Evolutionary conservation across 1,140 invertebrate species (phyloP).

Genomic region (Drosophila asahinai): DNA sequence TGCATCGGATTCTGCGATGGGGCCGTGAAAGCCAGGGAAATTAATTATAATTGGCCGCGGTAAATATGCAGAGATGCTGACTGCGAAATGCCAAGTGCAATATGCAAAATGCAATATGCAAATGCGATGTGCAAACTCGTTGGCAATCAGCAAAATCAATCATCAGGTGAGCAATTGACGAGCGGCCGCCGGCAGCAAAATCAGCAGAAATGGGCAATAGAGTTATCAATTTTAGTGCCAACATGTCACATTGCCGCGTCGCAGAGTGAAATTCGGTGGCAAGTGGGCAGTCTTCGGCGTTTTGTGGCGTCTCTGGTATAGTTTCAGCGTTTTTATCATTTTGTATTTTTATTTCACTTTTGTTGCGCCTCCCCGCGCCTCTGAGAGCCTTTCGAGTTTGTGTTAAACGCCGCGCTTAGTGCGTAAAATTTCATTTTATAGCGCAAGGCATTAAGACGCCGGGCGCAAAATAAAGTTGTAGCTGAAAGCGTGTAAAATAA

Average conservation of each 20-base stretch:
- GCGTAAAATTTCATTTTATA: constrained; percentile 77
- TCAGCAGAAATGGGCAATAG: constrained; percentile 67
- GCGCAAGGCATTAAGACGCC: constrained; percentile 52
- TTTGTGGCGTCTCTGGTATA: constrained; percentile 38
- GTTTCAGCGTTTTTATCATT: constrained; percentile 14
- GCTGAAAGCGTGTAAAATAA: constrained; percentile 61
- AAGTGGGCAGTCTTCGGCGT: constrained; percentile 21
- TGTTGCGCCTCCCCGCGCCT: constrained; percentile 17
- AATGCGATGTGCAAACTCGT: constrained; percentile 69
- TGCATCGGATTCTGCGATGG: constrained; percentile 67
- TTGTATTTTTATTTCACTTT: constrained; percentile 35
- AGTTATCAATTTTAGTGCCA: constrained; percentile 80
- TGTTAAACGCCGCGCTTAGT: constrained; percentile 57
- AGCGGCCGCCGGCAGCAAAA: constrained; percentile 45
- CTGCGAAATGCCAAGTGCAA: constrained; percentile 55
- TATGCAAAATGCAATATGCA: constrained; percentile 58
- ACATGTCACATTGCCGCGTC: constrained; percentile 60
- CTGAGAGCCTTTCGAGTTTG: constrained; percentile 17
- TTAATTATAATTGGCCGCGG: constrained; percentile 77
- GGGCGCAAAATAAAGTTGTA: constrained; percentile 71
- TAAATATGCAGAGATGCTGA: constrained; percentile 60
- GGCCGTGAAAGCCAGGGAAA: constrained; percentile 50
- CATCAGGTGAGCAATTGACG: constrained; percentile 77
- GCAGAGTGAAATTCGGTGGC: constrained; percentile 35
- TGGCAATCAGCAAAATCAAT: constrained; percentile 79